phyloP scores from a whole-genome alignment of 2,113 vertebrate genomes.

The Arenaria interpres region DNA sequence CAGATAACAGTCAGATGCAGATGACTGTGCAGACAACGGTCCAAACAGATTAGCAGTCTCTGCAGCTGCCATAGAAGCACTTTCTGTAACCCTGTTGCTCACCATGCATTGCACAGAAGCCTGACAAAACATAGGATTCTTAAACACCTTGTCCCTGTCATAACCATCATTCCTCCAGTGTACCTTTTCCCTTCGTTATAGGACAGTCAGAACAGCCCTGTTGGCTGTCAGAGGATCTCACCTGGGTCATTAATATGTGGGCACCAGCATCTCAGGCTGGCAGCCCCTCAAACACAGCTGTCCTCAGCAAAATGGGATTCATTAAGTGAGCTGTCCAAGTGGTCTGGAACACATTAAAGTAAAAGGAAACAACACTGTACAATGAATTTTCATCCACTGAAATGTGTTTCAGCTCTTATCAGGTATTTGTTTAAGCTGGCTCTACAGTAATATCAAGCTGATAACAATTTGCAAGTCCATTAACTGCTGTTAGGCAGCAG shows the following conservation, averaged over 20 bases:
- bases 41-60: neutral
- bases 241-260: neutral
- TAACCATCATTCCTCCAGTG: neutral
- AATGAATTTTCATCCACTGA: slow-evolving; percentile 2
- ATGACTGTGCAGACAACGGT: neutral
- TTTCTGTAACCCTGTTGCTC: neutral
- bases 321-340: slow-evolving; percentile 29
- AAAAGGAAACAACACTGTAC: neutral
- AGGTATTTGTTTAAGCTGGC: slow-evolving; percentile 4
- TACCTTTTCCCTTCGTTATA: neutral
- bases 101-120: neutral
- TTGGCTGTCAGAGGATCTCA: neutral
- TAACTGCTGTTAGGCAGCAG: neutral
- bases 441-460: slow-evolving; percentile 5
- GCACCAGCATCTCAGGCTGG: neutral
- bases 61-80: neutral
- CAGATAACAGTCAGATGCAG: neutral
- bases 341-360: slow-evolving; percentile 47
- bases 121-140: neutral
- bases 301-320: slow-evolving; percentile 34
- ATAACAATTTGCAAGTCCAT: slow-evolving; percentile 30
- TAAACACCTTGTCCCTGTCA: neutral
- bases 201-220: neutral
- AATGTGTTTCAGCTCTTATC: slow-evolving; percentile 13
- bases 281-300: neutral